A percentile compares a stretch with the other conserved stretches of the same genome.
phyloP scores from a whole-genome alignment of 2,888 invertebrate genomes.

The Acronicta psi region DNA sequence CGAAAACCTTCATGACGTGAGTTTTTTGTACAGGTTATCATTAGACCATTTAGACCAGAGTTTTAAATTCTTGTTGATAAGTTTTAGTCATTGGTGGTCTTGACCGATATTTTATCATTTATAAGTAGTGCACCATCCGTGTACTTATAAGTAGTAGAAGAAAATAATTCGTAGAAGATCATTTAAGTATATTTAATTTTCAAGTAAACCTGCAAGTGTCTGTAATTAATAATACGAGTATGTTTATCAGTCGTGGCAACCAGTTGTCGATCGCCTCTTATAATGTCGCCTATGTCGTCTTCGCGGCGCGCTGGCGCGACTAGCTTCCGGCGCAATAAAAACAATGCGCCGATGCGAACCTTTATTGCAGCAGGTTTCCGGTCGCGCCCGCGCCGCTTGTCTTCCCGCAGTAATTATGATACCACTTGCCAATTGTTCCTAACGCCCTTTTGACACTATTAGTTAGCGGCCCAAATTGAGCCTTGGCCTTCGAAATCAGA shows the following conservation, averaged over 20 bases:
- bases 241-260: slow-evolving; percentile 13
- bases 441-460: slow-evolving; percentile 23
- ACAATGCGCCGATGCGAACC: slow-evolving; percentile 64
- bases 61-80: too few relatives aligned
- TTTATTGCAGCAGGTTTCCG: slow-evolving; percentile 65
- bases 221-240: not conserved
- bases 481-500: too few relatives aligned
- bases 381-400: slow-evolving; percentile 51
- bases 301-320: slow-evolving; percentile 61
- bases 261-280: slow-evolving; percentile 23
- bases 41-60: too few relatives aligned
- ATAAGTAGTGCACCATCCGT: too few relatives aligned
- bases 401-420: slow-evolving; percentile 50
- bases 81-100: too few relatives aligned
- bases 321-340: slow-evolving; percentile 64
- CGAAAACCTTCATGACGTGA: too few relatives aligned
- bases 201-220: too few relatives aligned
- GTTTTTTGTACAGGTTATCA: too few relatives aligned
- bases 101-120: too few relatives aligned
- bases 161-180: too few relatives aligned
- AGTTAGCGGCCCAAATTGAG: not conserved
- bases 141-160: too few relatives aligned
- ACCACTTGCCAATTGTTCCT: slow-evolving; percentile 43
- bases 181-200: too few relatives aligned
- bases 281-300: slow-evolving; percentile 21